Conservation (phyloP, 1,140 invertebrate species). For the Heterodera schachtii region DNA sequence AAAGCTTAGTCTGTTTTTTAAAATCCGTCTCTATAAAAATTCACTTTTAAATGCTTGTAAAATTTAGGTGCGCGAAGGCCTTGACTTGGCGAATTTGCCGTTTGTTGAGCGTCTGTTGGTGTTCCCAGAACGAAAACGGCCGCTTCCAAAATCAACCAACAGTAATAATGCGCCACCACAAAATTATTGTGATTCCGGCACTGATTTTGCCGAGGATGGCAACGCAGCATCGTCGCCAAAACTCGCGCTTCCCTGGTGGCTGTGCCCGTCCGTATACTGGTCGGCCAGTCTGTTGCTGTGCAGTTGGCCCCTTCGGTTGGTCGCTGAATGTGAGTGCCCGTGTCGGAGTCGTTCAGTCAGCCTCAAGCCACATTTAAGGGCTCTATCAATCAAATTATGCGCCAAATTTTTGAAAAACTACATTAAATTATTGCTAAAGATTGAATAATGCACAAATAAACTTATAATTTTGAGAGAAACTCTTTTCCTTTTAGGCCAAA, state of each 20-base stretch:
- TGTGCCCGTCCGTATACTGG: slow-evolving; percentile 72
- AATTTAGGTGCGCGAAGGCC: slow-evolving; percentile 72
- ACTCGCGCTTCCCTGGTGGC: slow-evolving; percentile 71
- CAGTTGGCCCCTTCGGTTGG: slow-evolving; percentile 73
- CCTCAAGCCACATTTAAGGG: too few relatives aligned
- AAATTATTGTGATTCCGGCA: too few relatives aligned
- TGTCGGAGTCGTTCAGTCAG: too few relatives aligned
- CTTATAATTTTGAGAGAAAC: too few relatives aligned
- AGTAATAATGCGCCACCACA: not conserved
- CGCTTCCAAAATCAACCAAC: not conserved
- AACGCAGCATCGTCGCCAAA: slow-evolving; percentile 50
- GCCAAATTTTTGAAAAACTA: not conserved
- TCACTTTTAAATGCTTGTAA: too few relatives aligned
- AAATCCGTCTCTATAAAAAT: too few relatives aligned
- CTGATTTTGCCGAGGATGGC: not conserved
- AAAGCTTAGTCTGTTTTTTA: too few relatives aligned
- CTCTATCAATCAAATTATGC: too few relatives aligned
- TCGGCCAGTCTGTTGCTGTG: slow-evolving; percentile 77
- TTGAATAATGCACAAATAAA: too few relatives aligned
- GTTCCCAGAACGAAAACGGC: slow-evolving; percentile 68
- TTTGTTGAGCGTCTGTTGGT: slow-evolving; percentile 76
- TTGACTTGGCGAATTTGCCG: slow-evolving; percentile 75
- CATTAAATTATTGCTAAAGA: too few relatives aligned
- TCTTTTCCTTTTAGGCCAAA: slow-evolving; percentile 3
- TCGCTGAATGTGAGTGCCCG: too few relatives aligned